Conservation (phyloP, 2,113 vertebrate genomes). For the Halichoeres trimaculatus region DNA sequence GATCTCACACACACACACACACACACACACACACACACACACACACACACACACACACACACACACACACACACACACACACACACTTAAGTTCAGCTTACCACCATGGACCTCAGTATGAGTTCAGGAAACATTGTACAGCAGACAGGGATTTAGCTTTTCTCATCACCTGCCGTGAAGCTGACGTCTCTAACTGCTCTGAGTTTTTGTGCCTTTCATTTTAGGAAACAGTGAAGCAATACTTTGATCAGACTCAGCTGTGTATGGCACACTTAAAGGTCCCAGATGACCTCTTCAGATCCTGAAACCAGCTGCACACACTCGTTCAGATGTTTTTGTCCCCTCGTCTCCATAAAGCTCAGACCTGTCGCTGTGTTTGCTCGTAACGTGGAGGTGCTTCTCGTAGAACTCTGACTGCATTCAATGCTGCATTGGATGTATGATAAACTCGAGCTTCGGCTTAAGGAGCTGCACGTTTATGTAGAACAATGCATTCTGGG, state of each 20-base stretch:
- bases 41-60: too few relatives aligned
- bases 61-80: too few relatives aligned
- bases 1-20: background rate
- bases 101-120: too few relatives aligned
- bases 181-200: background rate
- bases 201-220: slow-evolving; percentile 20
- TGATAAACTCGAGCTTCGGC: slow-evolving; percentile 70
- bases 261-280: background rate
- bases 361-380: slow-evolving; percentile 17
- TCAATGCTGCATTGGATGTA: slow-evolving; percentile 55
- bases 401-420: slow-evolving; percentile 46
- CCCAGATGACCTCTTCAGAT: background rate
- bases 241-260: background rate
- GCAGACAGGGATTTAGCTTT: background rate
- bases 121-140: background rate
- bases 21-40: too few relatives aligned
- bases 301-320: background rate
- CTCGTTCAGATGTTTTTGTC: background rate
- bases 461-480: slow-evolving; percentile 62
- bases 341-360: background rate
- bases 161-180: too few relatives aligned
- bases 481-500: slow-evolving; percentile 61
- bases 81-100: too few relatives aligned
- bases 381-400: background rate
- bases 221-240: background rate